Base-by-base conservation (phyloP, 2,888 invertebrate species). In the Netelia melanura region DNA sequence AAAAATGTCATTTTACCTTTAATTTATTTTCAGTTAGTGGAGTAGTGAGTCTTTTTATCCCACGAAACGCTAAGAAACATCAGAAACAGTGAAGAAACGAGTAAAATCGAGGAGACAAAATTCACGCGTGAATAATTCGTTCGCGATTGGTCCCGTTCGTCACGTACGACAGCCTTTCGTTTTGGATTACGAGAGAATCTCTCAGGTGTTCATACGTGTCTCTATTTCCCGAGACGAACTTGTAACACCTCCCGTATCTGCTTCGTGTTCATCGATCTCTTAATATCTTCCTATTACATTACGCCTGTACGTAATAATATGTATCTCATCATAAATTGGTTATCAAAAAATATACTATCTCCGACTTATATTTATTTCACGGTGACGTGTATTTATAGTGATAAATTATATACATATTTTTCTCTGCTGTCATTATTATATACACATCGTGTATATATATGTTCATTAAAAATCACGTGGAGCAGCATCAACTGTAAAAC, bases 41-140 rank as follows among this genome's bases (percentile, higher is more conserved):
- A 85, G 92, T 96, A 86, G 94, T 97, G 86, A 96, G 96, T 93
- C 95, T 97, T 93, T 94, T 97, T 92, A 95, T 97, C 92, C 97
- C 97, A 91, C 84, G 85, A 23, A 80, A 81, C 56, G 65, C 83
- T 64, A 87, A 78, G 61, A 44, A 30, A 6, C 54, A 78, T 23
- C 64, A 58, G 58, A 43, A 25, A 44, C 21, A 67, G 54, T 61
- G 72, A 48, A 58, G 54, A 76, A 77, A 84, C 52, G 65, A 48
- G 11, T 17, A 43, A 38, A 72, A 11, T 48, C 11, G 48, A 10
- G 10, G 48, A 3, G 48, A 48, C 11, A 48, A 48, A 52, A 48
- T 52, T 44, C 25, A 52, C 61, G 61, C 23, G 8, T 30, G 10
- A 10, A 61, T 14, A 38, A 38, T 54, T 38, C 14, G 44, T 17